These are phyloP conservation scores for Acronicta psi DNA, from an alignment of 2,888 invertebrate species.

Conservation along the genomic window DNA sequence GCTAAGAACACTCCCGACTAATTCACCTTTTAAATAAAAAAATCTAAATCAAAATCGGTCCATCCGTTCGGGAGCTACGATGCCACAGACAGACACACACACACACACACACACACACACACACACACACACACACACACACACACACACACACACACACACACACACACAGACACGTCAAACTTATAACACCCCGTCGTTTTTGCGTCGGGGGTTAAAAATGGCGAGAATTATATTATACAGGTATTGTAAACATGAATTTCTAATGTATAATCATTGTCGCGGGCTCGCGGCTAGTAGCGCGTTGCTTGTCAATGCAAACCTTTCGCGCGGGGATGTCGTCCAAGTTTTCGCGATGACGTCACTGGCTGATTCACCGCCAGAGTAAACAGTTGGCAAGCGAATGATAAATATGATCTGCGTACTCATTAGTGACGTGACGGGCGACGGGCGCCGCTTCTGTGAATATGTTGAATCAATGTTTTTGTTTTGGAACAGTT, in stretches of 20 bases:
- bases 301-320: neutral
- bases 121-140: too few relatives aligned
- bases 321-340: conserved; percentile 14
- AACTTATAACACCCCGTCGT: too few relatives aligned
- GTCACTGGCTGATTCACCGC: conserved; percentile 39
- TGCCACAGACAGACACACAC: too few relatives aligned
- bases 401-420: conserved; percentile 34
- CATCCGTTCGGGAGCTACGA: too few relatives aligned
- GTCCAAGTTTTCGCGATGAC: conserved; percentile 29
- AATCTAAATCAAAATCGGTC: too few relatives aligned
- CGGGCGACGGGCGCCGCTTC: too few relatives aligned
- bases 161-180: too few relatives aligned
- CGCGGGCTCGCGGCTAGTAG: neutral
- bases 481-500: conserved; percentile 20
- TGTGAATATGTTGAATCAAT: conserved; percentile 39
- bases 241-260: neutral
- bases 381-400: conserved; percentile 21
- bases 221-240: neutral
- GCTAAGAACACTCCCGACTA: too few relatives aligned
- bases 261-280: neutral
- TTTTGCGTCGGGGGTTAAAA: too few relatives aligned
- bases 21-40: too few relatives aligned
- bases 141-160: too few relatives aligned
- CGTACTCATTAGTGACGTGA: conserved; percentile 21
- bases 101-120: too few relatives aligned